Evolutionary conservation across 1,140 invertebrate species (phyloP), one percentile per base, ranked within the genome.

Genomic region (silkworm (Bombyx mori)): DNA sequence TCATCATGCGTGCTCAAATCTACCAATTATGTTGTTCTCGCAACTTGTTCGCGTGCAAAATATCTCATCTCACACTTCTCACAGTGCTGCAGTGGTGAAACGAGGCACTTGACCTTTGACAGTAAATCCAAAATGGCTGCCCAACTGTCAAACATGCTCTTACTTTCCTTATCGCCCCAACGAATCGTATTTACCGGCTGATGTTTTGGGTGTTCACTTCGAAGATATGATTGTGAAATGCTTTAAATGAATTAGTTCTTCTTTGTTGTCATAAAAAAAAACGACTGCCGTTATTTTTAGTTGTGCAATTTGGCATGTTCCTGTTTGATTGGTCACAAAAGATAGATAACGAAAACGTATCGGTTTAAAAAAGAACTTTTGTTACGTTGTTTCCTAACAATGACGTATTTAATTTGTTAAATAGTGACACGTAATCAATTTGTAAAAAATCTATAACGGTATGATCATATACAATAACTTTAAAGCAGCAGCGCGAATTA

Each of bases 111-210:
- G 74, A 84, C 69, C 80, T 75, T 63, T 83, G 77, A 78, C 77
- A 79, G 65, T 57, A 68, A 71, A 79, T 68, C 56, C 68, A 82
- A 84, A 70, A 82, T 79, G 77, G 76, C 26, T 63, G 76, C 63
- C 52, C 50, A 58, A 63, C 70, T 78, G 75, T 77, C 77, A 76
- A 75, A 75, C 62, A 71, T 67, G 62, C 70, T 73, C 66, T 76
- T 69, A 71, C 73, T 69, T 77, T 73, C 66, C 64, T 69, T 71
- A 75, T 71, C 68, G 26, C 59, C 54, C 51, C 70, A 67, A 66
- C 61, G 65, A 68, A 74, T 71, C 65, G 47, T 57, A 66, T 68
- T 65, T 60, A 61, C 61, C 35, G 60, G 56, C 61, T 45, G 47
- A 42, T 56, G 62, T 60, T 65, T 51, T 54, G 60, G 48, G 58